These are phyloP conservation scores for Endotricha flammealis DNA, from an alignment of 2,888 invertebrate genomes.

Conservation along the genomic window DNA sequence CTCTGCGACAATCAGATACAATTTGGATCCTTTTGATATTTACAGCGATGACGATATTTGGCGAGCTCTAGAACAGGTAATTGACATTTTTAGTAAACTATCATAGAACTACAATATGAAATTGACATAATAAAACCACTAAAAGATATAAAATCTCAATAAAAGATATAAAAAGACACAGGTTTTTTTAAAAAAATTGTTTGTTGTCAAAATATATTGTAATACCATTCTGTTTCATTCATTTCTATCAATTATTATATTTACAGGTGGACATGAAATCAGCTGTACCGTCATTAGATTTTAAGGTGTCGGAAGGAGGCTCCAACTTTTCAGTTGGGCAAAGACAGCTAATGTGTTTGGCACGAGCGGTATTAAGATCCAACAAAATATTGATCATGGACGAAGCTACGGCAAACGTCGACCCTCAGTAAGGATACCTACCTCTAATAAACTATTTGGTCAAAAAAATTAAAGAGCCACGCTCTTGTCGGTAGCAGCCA, in stretches of 20 bases:
- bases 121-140: no score
- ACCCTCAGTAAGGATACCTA: slow-evolving; percentile 83
- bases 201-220: background rate
- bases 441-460: no score
- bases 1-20: slow-evolving; percentile 81
- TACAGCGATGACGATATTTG: slow-evolving; percentile 84
- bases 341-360: slow-evolving; percentile 92
- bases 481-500: no score
- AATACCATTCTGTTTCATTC: background rate
- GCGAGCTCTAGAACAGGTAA: slow-evolving; percentile 85
- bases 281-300: slow-evolving; percentile 81
- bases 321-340: slow-evolving; percentile 94
- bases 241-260: slow-evolving; percentile 19
- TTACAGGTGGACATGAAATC: slow-evolving; percentile 85
- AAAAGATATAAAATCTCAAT: no score
- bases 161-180: no score
- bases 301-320: slow-evolving; percentile 85
- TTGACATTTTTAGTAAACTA: no score
- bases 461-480: no score
- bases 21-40: slow-evolving; percentile 86
- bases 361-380: slow-evolving; percentile 89
- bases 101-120: background rate
- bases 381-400: slow-evolving; percentile 93
- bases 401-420: slow-evolving; percentile 96
- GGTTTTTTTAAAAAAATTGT: no score